Base-by-base conservation (phyloP, 2,888 invertebrate species). In the Clepsis dumicolana region DNA sequence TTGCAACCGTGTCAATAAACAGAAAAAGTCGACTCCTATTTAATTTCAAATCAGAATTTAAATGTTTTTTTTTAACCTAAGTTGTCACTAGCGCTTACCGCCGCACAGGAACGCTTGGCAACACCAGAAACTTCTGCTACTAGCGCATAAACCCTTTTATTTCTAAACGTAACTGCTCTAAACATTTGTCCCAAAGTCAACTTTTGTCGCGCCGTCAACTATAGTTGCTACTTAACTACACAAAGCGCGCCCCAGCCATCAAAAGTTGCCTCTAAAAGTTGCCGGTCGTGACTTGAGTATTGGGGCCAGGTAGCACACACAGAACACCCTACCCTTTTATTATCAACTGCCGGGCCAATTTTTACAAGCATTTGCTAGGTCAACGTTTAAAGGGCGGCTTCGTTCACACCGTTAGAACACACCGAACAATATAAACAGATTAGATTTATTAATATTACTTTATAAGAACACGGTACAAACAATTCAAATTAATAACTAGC, bases 331-430 rank as follows among this genome's bases (percentile, higher is more conserved):
- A 56, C 67, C 67, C 56, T 67, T 67, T 67, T 67, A 67, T 67
- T 67, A 67, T 63, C 62, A 67, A 63, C 62, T 62, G 60, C 44
- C 21, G 48, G 65, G 56, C 67, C 67, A 63, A 67, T 67, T 67
- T 67, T 67, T 67, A 63, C 56, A 67, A 67, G 67, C 62, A 67
- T 57, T 67, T 63, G 67, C 56, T 67, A 35, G 67, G 62, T 67
- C 38, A 27, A 38, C 67, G 50, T 63, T 67, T 67, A 67, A 50
- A 56, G 54, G 48, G 21, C 38, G 62, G 24, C 16, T n/a, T 1
- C 8, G 4, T 41, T 67, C 35, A 57, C 67, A 67, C 67, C 62
- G 67, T 50, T 14, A 32, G 8, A 0, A n/a, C 5, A 35, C 4
- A 35, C 35, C 4, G 14, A 14, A 35, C 14, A 35, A n/a, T n/a